Base-by-base conservation (phyloP, 2,888 invertebrate genomes). In the Apotomis betuletana region DNA sequence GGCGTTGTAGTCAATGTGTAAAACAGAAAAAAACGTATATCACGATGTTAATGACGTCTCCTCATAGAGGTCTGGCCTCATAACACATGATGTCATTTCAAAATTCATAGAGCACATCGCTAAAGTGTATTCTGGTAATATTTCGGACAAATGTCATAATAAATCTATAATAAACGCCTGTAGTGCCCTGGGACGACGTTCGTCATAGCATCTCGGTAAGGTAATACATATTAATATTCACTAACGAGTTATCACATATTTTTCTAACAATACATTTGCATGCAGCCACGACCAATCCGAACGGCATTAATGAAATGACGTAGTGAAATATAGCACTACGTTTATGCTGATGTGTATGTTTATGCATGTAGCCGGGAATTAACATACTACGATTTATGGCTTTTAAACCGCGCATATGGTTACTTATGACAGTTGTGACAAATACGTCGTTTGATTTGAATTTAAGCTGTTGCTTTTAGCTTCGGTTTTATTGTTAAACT, bases 361-460 rank as follows among this genome's bases (percentile, higher is more conserved):
- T 67, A 67, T 71, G 71, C 67, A 71, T 67, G 67, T 13, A 13
- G 44, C 58, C 36, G 36, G 46, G 67, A 57, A 71, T 71, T 71
- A 71, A 71, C 71, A 71, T 71, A 71, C n/a, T 60, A 67, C 61
- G 67, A 71, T 71, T 71, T 67, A 71, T 71, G 15, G 71, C 71
- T 71, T 71, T 71, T 71, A 71, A 60, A 55, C 51, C 44, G 27
- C 51, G 71, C 71, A 67, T 71, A 71, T 71, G 71, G 60, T 71
- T 67, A 62, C 15, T 38, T 27, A 44, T 71, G 71, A 62, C 71
- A 67, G 67, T 54, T 57, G 55, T 71, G 71, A 71, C 71, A 71
- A 67, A 71, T 71, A 44, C 41, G 41, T n/a, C n/a, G 60, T 61
- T 57, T 51, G 15, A 57, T 63, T 62, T 44, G 12, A 46, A 61